Base-by-base conservation (phyloP, 1,140 invertebrate species). In the Drosophila carrolli region DNA sequence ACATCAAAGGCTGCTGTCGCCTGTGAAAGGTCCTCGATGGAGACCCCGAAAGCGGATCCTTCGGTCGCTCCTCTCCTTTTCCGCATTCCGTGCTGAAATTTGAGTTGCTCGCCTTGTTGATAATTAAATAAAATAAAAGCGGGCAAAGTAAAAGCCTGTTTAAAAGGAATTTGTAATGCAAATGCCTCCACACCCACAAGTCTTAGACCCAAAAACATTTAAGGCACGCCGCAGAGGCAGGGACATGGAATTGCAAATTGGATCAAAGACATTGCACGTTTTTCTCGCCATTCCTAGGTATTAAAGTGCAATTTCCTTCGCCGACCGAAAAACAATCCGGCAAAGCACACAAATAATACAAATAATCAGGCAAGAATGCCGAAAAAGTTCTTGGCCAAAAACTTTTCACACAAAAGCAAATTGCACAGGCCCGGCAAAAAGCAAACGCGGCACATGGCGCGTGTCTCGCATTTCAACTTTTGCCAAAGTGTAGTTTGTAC, bases 401-500 rank as follows among this genome's bases (percentile, higher is more conserved):
- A 77, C 63, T 68, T 77, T 56, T 77, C 41, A 68, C 50, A 76
- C 55, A 77, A 77, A 75, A 50, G 19, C 54, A 50, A 43, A 60
- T 59, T 53, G 59, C 53, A 55, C 23, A 32, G 58, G 48, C 48
- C 48, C 5, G 29, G 50, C 66, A 61, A 61, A 51, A 57, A 19
- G 37, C 40, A 50, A 35, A 16, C 35, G 53, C 43, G 14, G 55
- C 82, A 75, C 66, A 72, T 66, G 83, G 79, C 83, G 83, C 83
- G 79, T 86, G 83, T 88, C 71, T 83, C 71, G 83, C 83, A 88
- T 83, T 88, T 77, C 72, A 86, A 88, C 72, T 68, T 46, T 71
- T 66, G 63, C 59, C 65, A 63, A 51, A 75, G 53, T 78, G 83
- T 82, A 83, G 84, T 83, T 86, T 76, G 75, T 79, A 88, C 76